phyloP scores from a whole-genome alignment of 2,888 invertebrate species.

The Cheilosia grossa region DNA sequence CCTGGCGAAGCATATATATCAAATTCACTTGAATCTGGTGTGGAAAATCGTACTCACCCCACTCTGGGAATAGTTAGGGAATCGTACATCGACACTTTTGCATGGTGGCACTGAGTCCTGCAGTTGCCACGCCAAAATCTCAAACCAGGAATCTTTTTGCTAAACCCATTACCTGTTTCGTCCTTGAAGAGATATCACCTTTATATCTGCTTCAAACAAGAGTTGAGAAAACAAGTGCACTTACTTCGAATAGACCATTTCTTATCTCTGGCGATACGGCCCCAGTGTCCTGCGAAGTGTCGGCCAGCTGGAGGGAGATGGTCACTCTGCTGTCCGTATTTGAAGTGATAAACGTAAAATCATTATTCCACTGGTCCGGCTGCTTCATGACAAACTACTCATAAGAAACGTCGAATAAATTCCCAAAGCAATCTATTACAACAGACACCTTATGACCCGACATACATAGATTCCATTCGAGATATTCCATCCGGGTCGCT shows the following conservation, averaged over 20 bases:
- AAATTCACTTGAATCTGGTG: background rate
- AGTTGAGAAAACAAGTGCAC: background rate
- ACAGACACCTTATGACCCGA: background rate
- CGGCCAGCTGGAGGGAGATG: slow-evolving; percentile 78
- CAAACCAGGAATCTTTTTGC: slow-evolving; percentile 79
- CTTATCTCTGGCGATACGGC: slow-evolving; percentile 76
- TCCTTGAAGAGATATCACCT: slow-evolving; percentile 70
- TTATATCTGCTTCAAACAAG: background rate
- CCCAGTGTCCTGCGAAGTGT: slow-evolving; percentile 76
- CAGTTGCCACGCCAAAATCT: slow-evolving; percentile 80
- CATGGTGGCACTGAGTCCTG: slow-evolving; percentile 80
- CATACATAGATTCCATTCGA: slow-evolving; percentile 77
- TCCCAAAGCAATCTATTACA: background rate
- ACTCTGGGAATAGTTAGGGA: slow-evolving; percentile 79
- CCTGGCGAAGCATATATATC: background rate
- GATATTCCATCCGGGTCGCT: slow-evolving; percentile 62
- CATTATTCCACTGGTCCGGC: slow-evolving; percentile 78
- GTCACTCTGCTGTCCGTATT: slow-evolving; percentile 77
- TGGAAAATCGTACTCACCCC: slow-evolving; percentile 62
- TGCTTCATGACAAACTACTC: slow-evolving; percentile 78
- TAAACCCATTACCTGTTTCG: slow-evolving; percentile 76
- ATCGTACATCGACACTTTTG: slow-evolving; percentile 80
- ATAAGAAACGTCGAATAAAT: slow-evolving; percentile 8
- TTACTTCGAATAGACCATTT: slow-evolving; percentile 79
- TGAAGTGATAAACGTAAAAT: slow-evolving; percentile 75